Base-by-base conservation (phyloP, 2,888 invertebrate species). In the Athetis lepigone region DNA sequence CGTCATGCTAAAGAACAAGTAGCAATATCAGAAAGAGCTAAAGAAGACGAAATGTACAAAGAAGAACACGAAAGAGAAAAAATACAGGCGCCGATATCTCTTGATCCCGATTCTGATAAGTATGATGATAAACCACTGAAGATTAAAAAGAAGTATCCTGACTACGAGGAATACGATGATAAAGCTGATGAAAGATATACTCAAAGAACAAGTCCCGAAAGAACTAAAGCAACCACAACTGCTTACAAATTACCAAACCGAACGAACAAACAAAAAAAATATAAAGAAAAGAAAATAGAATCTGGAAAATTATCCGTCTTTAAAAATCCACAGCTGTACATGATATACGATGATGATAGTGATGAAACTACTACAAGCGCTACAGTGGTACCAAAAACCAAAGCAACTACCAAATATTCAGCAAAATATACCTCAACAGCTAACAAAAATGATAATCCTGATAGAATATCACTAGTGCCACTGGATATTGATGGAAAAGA, bases 1-100 rank as follows among this genome's bases (percentile, higher is more conserved):
- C 85, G 92, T 18, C 95, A 95, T 62, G 90, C 87, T 13, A 75
- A 86, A 70, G 94, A 95, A 81, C 93, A 93, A 70, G 86, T 86
- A 74, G 71, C 75, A 2, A 88, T 94, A 77, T 86, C 89, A 11
- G 92, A 94, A 63, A 92, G 88, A 78, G 73, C 84, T 0, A 92
- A 91, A 78, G 92, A 92, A 80, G 94, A 94, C 74, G 92, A 92
- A 77, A 81, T 91, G 52, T 83, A 83, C n/a, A 83, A 87, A 79
- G 90, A 94, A 76, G 88, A 92, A 65, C 83, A 81, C 6, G 90
- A 90, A 67, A 86, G 87, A 67, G 88, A 90, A 52, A 85, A 79
- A 6, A 57, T 79, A 46, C 50, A 66, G 65, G 67, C 59, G 16
- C 70, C 68, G 40, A 73, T 80, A 29, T 79, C 72, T 21, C 21